phyloP scores from a whole-genome alignment of 2,113 vertebrate genomes.

The Rafetus swinhoei region DNA sequence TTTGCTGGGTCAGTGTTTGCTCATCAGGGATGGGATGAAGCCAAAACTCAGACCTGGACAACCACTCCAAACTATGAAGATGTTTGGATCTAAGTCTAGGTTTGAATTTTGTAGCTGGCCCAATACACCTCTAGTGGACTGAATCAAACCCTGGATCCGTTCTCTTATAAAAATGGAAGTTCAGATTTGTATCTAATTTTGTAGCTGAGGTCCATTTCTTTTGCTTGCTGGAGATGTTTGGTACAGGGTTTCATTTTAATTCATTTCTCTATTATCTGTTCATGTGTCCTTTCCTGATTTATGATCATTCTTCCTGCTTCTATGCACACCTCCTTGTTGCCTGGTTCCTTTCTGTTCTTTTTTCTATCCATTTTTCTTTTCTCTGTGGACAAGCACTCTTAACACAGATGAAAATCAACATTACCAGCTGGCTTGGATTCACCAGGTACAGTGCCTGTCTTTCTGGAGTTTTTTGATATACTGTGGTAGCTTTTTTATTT shows the following conservation, averaged over 20 bases:
- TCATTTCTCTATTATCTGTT: background rate
- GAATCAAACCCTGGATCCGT: background rate
- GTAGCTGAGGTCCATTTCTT: background rate
- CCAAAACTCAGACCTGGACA: background rate
- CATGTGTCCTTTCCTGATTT: background rate
- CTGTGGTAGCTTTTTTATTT: conserved; percentile 25
- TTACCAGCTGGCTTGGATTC: conserved; percentile 39
- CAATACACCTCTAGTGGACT: background rate
- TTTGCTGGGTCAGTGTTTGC: background rate
- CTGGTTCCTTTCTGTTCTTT: conserved; percentile 15
- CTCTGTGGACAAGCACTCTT: conserved; percentile 20
- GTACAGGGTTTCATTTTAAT: background rate
- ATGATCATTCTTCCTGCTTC: background rate
- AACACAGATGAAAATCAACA: conserved; percentile 15
- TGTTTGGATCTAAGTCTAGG: background rate
- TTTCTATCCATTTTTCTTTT: conserved; percentile 28
- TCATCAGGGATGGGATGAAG: background rate
- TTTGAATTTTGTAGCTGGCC: background rate
- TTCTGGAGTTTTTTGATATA: conserved; percentile 31
- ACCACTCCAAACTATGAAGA: background rate
- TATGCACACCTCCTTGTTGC: background rate
- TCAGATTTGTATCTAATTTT: background rate
- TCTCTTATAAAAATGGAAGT: background rate
- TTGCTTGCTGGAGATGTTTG: background rate
- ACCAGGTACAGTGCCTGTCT: conserved; percentile 30